Base-by-base conservation (phyloP, 2,113 vertebrate species). In the Actenoides hombroni region DNA sequence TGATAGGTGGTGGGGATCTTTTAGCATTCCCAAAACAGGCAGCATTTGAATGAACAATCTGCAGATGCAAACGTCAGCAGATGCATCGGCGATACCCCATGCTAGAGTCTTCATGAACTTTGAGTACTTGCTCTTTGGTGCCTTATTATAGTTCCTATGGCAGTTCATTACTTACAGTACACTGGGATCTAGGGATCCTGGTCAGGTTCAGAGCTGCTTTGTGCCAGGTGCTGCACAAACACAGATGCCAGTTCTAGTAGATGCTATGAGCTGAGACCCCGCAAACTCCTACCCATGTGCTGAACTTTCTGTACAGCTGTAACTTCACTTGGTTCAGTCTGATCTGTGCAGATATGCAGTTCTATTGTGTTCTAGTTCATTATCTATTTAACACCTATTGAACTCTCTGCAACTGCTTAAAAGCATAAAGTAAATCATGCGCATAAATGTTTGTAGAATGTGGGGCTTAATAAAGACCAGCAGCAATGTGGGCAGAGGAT, bases 1-100 rank as follows among this genome's bases (percentile, higher is more conserved):
- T 94, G 89, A 87, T 80, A 67, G 82, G 21, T 39, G 31, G 31
- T 57, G 40, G 82, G 84, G 85, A 83, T 24, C 74, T 82, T 79
- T 71, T 17, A 69, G 65, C 65, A 59, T 95, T 90, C 81, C 87
- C 91, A 77, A 92, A 96, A 76, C 67, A 94, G 90, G 93, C 77
- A 83, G 86, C 5, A 1, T 84, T 84, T 83, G 73, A 92, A 81
- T 60, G 83, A 91, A 69, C 37, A 67, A 67, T 67, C 64, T 92
- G 35, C 64, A 88, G 76, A 77, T 68, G 86, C 3, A 5, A 86
- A 92, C 1, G 10, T 49, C 84, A 92, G 90, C 63, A 76, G 83
- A 71, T 23, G 15, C 25, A 76, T 54, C 48, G 57, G 70, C 81
- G 81, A 56, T 53, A 64, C 35, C 33, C 57, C 7, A 3, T 31